Evolutionary conservation across 2,888 invertebrate genomes (phyloP), one percentile per base, ranked within the genome.

Genomic region (Timandra comae): DNA sequence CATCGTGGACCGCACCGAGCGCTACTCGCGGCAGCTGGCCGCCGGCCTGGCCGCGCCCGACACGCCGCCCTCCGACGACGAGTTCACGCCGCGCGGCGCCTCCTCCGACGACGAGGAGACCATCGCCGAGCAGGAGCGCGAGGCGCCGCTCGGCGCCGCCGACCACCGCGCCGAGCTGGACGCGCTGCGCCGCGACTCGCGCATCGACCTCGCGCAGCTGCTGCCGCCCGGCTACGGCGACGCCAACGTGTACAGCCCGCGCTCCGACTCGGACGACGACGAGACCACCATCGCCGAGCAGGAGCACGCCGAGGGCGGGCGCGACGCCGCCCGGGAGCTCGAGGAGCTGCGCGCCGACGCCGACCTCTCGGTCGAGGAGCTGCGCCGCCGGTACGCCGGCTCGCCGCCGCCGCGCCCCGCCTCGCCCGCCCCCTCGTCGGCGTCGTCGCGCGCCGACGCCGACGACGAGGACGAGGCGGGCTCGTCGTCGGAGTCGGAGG

Each of bases 1-100:
- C 72, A 97, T 99, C 65, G 98, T 99, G 38, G 98, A 98, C 78
- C 96, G 97, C 81, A 98, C 99, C 0, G 99, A 99, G 78, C 97
- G 96, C 67, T 98, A 97, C 87, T 97, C 97, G 20, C 93, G 94
- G 13, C 91, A 94, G 81, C 82, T 97, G 38, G 95, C 96, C 3
- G 95, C 96, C 75, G 94, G 93, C 46, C 91, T 96, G 88, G 51
- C 43, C 42, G 41, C 41, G 27, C 24, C 38, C 30, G 30, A 42
- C 52, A 46, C 62, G 39, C 63, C 69, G 44, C 63, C 66, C 49
- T 70, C 73, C 43, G 80, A 78, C 65, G 95, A 91, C 75, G 97
- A 97, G 72, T 97, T 96, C 86, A 88, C 91, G 62, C 96, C 96
- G 33, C 74, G 76, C 53, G 89, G 84, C 49, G 91, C 89, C 55